A percentile compares a stretch with the other conserved stretches of the same genome.
Evolutionary conservation across 2,113 vertebrate species (phyloP).

Genomic region (Cinclus mexicanus): DNA sequence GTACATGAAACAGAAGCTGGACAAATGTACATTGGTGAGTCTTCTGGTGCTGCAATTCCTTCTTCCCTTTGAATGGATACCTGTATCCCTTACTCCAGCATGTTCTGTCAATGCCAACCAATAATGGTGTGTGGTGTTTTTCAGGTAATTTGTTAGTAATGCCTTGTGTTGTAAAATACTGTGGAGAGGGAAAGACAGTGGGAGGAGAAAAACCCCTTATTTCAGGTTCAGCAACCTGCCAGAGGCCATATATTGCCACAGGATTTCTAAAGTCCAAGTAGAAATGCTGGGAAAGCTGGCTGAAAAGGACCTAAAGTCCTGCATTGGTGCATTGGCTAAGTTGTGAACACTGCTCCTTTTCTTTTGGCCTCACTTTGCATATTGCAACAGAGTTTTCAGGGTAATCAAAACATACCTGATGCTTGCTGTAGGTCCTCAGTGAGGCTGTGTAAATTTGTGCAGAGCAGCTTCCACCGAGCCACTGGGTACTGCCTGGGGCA

Average conservation of each 20-base stretch:
- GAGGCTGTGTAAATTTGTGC: not conserved
- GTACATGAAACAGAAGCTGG: not conserved
- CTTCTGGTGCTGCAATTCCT: not conserved
- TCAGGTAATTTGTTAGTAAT: not conserved
- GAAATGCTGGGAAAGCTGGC: not conserved
- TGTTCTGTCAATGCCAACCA: not conserved
- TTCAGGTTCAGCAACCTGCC: not conserved
- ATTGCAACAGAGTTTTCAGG: not conserved
- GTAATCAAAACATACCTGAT: not conserved
- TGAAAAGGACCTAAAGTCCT: not conserved
- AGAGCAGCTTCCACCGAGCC: not conserved
- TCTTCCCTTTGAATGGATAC: not conserved
- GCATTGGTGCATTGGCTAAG: not conserved
- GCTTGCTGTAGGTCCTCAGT: not conserved
- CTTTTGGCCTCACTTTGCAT: not conserved
- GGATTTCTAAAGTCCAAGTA: not conserved
- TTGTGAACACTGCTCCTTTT: not conserved
- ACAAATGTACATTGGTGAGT: not conserved
- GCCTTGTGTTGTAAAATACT: not conserved
- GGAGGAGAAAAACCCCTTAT: not conserved
- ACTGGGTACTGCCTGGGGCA: not conserved
- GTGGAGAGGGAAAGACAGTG: not conserved
- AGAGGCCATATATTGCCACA: not conserved
- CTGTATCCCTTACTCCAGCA: not conserved
- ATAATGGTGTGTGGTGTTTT: not conserved